Conservation (phyloP, 2,888 invertebrate species). For the Tridacna gigas region DNA sequence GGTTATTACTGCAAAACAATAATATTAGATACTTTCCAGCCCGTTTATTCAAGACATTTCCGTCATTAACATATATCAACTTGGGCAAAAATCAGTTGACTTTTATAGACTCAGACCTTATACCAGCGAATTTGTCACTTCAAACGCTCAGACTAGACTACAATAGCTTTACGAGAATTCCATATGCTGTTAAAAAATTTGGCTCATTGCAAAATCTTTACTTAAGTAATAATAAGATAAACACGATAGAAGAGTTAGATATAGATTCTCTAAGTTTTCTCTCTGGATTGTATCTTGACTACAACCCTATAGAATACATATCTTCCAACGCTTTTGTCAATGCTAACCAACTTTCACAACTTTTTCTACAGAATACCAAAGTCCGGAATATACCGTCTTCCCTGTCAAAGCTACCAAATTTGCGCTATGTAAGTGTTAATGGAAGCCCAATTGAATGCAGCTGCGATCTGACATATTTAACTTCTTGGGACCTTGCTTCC, state of each 20-base stretch:
- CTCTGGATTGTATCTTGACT: neutral
- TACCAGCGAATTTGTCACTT: neutral
- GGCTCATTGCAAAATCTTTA: neutral
- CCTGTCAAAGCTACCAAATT: neutral
- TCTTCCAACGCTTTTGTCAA: neutral
- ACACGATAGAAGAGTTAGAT: neutral
- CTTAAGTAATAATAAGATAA: neutral
- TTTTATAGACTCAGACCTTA: neutral
- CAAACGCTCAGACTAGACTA: neutral
- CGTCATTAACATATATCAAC: neutral
- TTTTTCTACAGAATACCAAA: neutral
- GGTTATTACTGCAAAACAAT: neutral
- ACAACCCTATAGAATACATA: conserved; percentile 12
- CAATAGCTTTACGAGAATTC: neutral
- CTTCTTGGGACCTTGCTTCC: too few relatives aligned
- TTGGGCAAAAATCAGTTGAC: neutral
- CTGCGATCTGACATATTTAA: conserved; percentile 21
- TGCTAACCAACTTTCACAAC: neutral
- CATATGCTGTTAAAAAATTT: neutral
- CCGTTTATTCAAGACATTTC: neutral
- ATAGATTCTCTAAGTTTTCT: neutral
- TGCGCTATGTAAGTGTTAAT: neutral
- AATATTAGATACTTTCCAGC: neutral
- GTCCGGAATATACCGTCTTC: neutral
- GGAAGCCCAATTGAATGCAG: neutral